Evolutionary conservation across 2,888 invertebrate genomes (phyloP), one percentile per base, ranked within the genome.

Genomic region (Schizotus pectinicornis): DNA sequence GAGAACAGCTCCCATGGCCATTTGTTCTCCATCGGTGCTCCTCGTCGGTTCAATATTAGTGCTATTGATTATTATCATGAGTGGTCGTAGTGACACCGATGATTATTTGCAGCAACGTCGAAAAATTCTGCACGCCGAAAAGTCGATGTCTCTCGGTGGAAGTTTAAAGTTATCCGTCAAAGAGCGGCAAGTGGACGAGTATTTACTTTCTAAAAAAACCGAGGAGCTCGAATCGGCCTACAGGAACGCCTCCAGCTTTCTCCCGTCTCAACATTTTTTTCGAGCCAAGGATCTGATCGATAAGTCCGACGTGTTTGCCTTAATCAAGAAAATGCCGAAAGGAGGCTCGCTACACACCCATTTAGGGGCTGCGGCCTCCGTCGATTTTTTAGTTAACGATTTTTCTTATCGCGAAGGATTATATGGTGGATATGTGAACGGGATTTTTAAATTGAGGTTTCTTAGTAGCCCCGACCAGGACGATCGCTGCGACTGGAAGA

Each of bases 311-410:
- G 86, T 92, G 0, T 91, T 87, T 70, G 77, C 84, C 63, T 81
- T 91, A 6, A 84, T 93, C 7, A 81, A 83, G 59, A 77, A 77
- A 33, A 83, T 93, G 82, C 93, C 93, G 0, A 93, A 93, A 79
- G 93, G 90, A 2, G 88, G 84, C 0, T 85, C 86, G 0, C 75
- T 91, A 8, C 92, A 91, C 73, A 81, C 86, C 0, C 91, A 91
- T 70, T 85, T 89, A 62, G 85, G 86, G 56, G 87, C 87, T 0
- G 77, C 88, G 0, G 81, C 85, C 12, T 86, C 86, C 5, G 80
- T 84, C 0, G 85, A 88, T 60, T 89, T 84, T 63, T 67, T 90
- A 0, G 72, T 89, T 35, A 68, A 77, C 3, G 83, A 87, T 37
- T 69, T 90, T 30, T 89, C 89, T 0, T 87, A 87, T 63, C 80